phyloP scores from a whole-genome alignment of 2,113 vertebrate genomes.

The Onychorhynchus coronatus region DNA sequence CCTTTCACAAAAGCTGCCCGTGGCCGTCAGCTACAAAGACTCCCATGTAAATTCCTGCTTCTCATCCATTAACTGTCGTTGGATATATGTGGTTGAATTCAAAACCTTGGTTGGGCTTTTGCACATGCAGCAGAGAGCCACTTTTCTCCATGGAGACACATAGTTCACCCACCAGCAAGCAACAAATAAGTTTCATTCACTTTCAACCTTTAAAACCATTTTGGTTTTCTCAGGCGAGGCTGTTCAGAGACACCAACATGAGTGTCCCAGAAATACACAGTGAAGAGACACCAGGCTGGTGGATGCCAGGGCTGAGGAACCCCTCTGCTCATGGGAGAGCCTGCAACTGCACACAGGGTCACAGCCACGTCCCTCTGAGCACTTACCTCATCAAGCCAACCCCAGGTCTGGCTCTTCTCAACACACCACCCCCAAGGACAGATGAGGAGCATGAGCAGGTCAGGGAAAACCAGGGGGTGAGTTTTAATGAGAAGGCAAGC shows the following conservation, averaged over 20 bases:
- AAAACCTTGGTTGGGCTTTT: not conserved
- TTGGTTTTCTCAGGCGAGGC: not conserved
- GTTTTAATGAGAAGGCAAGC: not conserved
- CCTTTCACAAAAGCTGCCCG: not conserved
- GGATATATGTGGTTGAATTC: not conserved
- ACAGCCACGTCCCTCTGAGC: not conserved
- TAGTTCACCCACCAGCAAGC: not conserved
- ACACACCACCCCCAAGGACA: not conserved
- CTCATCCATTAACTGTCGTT: not conserved
- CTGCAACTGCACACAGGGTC: not conserved
- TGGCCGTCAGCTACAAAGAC: not conserved
- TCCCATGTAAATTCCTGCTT: not conserved
- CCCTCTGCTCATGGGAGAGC: accelerated
- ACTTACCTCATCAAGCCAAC: not conserved
- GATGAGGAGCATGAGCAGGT: not conserved
- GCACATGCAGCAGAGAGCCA: not conserved
- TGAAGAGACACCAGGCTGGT: not conserved
- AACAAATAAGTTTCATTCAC: not conserved
- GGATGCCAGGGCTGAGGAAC: not conserved
- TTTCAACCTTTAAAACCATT: not conserved
- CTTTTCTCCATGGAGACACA: not conserved
- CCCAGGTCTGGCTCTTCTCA: not conserved
- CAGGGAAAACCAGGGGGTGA: not conserved
- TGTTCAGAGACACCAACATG: not conserved
- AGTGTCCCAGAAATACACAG: not conserved